Base-by-base conservation (phyloP, 2,888 invertebrate genomes). In the Neria commutata region DNA sequence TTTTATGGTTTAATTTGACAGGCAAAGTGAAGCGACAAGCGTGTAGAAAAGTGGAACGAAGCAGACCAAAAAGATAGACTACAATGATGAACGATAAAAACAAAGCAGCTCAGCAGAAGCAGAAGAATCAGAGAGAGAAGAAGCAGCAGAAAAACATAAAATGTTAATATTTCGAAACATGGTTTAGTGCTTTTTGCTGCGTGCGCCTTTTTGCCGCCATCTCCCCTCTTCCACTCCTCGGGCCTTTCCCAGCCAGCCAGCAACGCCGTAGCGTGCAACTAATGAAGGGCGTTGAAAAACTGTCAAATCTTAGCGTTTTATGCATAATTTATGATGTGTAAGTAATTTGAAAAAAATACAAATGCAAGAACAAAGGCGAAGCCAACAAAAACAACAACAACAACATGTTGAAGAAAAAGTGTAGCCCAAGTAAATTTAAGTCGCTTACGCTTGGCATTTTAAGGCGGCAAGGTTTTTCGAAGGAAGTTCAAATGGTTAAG, bases 231-330 rank as follows among this genome's bases (percentile, higher is more conserved):
- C n/a, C n/a, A n/a, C n/a, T n/a, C n/a, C n/a, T n/a, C n/a, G n/a
- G n/a, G n/a, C n/a, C n/a, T n/a, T n/a, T n/a, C n/a, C n/a, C n/a
- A n/a, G n/a, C n/a, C n/a, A n/a, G n/a, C n/a, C n/a, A n/a, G n/a
- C n/a, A n/a, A n/a, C n/a, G n/a, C n/a, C n/a, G n/a, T n/a, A n/a
- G 33, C 14, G 47, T 50, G 60, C 51, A 57, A 60, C 62, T 66
- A 61, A 61, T 61, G 56, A 61, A 59, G 62, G 64, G 62, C 64
- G 62, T 65, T 65, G 54, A 57, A 61, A 56, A 62, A 62, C 57
- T 62, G 64, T 65, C 62, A 61, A 62, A 59, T 53, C 46, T 51
- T 37, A 34, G 25, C 45, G 24, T 54, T 52, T 48, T 48, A 37
- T 60, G 42, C 55, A 61, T 53, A 58, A 61, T 61, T 61, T 61